Evolutionary conservation across 2,113 vertebrate genomes (phyloP), one percentile per base, ranked within the genome.

Genomic region (Ailurus styani): DNA sequence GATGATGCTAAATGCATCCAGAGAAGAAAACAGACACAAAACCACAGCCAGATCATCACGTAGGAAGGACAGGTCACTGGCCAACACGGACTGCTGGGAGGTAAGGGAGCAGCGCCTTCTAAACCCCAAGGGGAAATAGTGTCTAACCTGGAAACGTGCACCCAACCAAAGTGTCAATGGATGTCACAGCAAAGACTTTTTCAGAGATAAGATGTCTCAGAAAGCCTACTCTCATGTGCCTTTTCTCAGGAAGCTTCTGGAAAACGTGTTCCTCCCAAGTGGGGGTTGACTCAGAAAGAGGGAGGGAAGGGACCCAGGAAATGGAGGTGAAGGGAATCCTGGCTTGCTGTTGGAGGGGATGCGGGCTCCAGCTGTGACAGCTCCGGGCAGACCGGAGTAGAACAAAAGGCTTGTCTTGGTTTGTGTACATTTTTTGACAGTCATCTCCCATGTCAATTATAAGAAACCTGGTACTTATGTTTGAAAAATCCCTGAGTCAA

Each of bases 291-390:
- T 60, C 37, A 78, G 21, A 64, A 37, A 45, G 34, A 27, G 34
- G 55, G 55, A 79, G 52, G 6, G 5, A 17, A 1, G 0, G 34
- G 25, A 40, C 23, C 47, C 70, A 68, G 78, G 37, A 83, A 45
- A 21, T 1, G 45, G 75, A 78, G 54, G 23, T 34, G 8, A 18
- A 57, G 25, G n/a, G 42, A 62, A 50, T 6, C 0, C 40, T 23
- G 10, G 21, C 18, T 23, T 15, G 5, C 12, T 5, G n/a, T 15
- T 15, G 79, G 21, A 75, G 70, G 15, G 8, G 23, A 2, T 29
- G 29, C 1, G 0, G 8, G n/a, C 34, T 34, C 87, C 37, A 8
- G n/a, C 2, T 0, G 20, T 0, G 0, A 60, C 20, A 34, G 29
- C 66, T 6, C 55, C 31, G 6, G 31, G 66, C 15, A 2, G 6